These are phyloP conservation scores for Drosophila atroscutellata DNA, from an alignment of 2,888 invertebrate genomes.

Conservation along the genomic window DNA sequence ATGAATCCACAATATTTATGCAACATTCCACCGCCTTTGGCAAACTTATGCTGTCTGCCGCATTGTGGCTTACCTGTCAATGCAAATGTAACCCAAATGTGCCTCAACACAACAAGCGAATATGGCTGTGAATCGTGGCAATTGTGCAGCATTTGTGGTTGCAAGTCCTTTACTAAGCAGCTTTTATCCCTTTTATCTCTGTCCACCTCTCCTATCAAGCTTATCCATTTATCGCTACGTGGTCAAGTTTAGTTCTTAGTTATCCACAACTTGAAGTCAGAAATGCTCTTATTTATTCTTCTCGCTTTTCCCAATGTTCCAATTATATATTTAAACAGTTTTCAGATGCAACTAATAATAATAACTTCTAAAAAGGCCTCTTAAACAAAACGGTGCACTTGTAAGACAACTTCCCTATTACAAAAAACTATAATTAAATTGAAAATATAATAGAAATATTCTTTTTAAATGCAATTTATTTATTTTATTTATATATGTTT, in stretches of 20 bases:
- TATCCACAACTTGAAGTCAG: background rate
- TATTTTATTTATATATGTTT: background rate
- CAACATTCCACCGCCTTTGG: conserved; percentile 11
- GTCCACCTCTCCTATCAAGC: background rate
- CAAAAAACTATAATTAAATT: background rate
- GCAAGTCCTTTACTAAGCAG: background rate
- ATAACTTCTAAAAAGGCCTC: background rate
- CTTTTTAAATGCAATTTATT: background rate
- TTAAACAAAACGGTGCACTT: background rate
- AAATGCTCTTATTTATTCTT: background rate
- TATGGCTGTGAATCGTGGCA: conserved; percentile 9
- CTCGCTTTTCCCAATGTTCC: background rate
- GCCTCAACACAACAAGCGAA: conserved; percentile 7
- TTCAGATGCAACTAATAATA: background rate
- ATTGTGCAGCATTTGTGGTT: conserved; percentile 12
- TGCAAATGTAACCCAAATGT: conserved; percentile 1
- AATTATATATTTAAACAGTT: background rate
- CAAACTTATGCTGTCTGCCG: conserved; percentile 7
- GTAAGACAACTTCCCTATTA: background rate
- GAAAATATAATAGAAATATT: background rate
- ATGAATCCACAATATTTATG: conserved; percentile 25
- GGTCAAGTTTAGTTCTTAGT: background rate
- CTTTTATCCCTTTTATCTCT: background rate
- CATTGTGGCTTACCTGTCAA: conserved; percentile 11
- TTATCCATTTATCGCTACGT: background rate